Base-by-base conservation (phyloP, 1,140 invertebrate species). In the Metopolophium dirhodum region DNA sequence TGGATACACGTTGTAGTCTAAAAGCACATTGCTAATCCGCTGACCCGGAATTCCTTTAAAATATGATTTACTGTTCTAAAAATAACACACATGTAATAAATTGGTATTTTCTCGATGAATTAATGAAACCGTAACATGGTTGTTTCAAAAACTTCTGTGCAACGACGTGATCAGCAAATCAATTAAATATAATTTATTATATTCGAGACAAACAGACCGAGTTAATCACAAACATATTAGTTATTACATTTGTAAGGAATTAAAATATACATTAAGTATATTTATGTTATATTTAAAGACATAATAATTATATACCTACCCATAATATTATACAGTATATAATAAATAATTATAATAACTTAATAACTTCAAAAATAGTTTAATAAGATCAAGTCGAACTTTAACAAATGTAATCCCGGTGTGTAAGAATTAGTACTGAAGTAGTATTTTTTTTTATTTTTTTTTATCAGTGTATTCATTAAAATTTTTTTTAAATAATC, bases 121-220 rank as follows among this genome's bases (percentile, higher is more conserved):
- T 83, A 37, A 41, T 83, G 35, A 83, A 83, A 83, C 82, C 82
- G 23, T 23, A 41, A 23, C 37, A 37, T 83, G 7, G 22, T 23
- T 41, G 37, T 83, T 83, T 83, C 22, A 83, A 83, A 83, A 83
- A 83, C 61, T n/a, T n/a, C n/a, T 77, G 61, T 77, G 61, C 61
- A 77, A 77, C 30, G 61, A n/a, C 61, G 30, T n/a, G 61, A 77
- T 77, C 30, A 30, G 61, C 4, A n/a, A 77, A 77, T 77, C 61
- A 77, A 77, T 77, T 77, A 77, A 77, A 77, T 77, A 77, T 77
- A 77, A 77, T 77, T 77, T 77, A 77, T 77, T 77, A n/a, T n/a
- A 77, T n/a, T 77, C 14, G 30, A 77, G 4, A 77, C 30, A 77
- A 77, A 77, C n/a, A 0, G 61, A 18, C 30, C n/a, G 61, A 77